A percentile compares a stretch with the other conserved stretches of the same genome.
Conservation (phyloP, 2,888 invertebrate genomes). For the Bombyx huttoni region DNA sequence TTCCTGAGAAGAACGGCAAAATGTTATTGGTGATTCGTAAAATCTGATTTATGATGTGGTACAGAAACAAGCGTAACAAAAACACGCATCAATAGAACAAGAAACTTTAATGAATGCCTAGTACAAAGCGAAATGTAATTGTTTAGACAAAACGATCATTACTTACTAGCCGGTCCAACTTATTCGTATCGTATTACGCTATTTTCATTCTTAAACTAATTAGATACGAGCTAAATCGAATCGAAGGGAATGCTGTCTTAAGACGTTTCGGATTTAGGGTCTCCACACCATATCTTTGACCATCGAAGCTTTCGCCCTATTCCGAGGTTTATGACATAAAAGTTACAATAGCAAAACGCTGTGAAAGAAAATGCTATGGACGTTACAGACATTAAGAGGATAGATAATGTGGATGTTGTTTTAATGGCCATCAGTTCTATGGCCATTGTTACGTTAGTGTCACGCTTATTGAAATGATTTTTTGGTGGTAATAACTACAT, state of each 20-base stretch:
- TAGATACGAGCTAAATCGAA: too few species aligned
- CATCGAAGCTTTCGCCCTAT: conserved; percentile 59
- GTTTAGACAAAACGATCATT: conserved; percentile 56
- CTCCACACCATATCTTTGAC: conserved; percentile 36
- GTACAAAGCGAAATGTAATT: conserved; percentile 65
- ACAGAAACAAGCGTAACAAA: conserved; percentile 60
- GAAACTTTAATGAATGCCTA: conserved; percentile 62
- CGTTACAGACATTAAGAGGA: conserved; percentile 14
- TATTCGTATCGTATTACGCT: conserved; percentile 7
- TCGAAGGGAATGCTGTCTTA: neutral
- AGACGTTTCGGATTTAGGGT: neutral
- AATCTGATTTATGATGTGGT: conserved; percentile 66
- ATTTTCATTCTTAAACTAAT: neutral
- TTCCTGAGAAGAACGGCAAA: too few species aligned
- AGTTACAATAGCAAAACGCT: conserved; percentile 46
- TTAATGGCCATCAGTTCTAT: conserved; percentile 10
- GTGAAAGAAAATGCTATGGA: conserved; percentile 48
- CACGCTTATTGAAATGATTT: conserved; percentile 7
- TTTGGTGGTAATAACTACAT: conserved; percentile 7
- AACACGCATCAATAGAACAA: conserved; percentile 60
- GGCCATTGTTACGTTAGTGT: conserved; percentile 8
- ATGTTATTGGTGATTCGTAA: conserved; percentile 25
- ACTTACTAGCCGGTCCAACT: neutral
- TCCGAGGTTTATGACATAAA: conserved; percentile 60
- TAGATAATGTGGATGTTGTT: conserved; percentile 16